phyloP scores from a whole-genome alignment of 2,113 vertebrate genomes.

The Edolisoma coerulescens region DNA sequence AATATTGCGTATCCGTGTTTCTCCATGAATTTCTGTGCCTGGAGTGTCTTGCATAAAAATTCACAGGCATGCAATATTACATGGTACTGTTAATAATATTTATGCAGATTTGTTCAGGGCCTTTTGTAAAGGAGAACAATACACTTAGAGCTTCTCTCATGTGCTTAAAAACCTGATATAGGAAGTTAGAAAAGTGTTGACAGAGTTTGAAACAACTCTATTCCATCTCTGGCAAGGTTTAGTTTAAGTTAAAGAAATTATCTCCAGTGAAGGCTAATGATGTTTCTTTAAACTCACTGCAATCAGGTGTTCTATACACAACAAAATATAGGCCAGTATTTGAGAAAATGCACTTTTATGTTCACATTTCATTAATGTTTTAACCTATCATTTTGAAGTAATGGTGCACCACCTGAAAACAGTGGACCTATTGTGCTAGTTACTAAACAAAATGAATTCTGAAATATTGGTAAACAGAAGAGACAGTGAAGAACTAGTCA shows the following conservation, averaged over 20 bases:
- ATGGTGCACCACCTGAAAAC: background rate
- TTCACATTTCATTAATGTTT: background rate
- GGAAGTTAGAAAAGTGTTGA: background rate
- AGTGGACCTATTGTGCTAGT: background rate
- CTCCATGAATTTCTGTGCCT: background rate
- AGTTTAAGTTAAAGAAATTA: background rate
- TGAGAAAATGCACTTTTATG: background rate
- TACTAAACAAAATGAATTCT: background rate
- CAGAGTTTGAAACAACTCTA: background rate
- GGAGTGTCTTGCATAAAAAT: background rate
- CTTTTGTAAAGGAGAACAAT: background rate
- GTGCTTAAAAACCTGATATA: background rate
- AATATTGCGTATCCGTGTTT: background rate
- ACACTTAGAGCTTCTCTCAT: background rate
- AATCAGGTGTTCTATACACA: background rate
- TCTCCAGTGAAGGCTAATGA: background rate
- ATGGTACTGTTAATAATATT: background rate
- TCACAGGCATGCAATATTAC: background rate
- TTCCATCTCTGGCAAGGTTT: background rate
- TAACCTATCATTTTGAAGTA: background rate
- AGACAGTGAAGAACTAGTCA: background rate
- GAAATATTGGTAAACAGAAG: background rate
- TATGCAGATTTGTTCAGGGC: background rate
- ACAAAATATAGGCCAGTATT: background rate
- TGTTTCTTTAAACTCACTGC: background rate